Conservation (phyloP, 2,113 vertebrate species). For the Oryzias javanicus region DNA sequence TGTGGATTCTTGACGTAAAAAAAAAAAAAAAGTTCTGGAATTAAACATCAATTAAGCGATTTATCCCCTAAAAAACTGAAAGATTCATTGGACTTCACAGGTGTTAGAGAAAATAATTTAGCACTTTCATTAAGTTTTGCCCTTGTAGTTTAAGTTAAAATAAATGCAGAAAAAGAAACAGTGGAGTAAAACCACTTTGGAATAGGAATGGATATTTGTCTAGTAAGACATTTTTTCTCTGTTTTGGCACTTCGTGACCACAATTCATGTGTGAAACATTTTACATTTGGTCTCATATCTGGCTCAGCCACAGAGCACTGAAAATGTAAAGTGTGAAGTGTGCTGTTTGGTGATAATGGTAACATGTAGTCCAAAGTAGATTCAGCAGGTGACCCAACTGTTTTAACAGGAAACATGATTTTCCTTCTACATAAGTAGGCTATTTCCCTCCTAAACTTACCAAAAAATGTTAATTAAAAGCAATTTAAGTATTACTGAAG, state of each 20-base stretch:
- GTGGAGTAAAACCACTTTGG: background rate
- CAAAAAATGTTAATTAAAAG: no score
- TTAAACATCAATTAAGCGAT: constrained; percentile 61
- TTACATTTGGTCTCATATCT: constrained; percentile 1
- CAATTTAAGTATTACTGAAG: no score
- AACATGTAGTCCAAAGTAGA: constrained; percentile 14
- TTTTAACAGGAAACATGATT: background rate
- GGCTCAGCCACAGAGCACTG: constrained; percentile 9
- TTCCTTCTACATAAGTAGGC: background rate
- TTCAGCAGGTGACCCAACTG: constrained; percentile 1
- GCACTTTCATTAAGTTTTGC: constrained; percentile 20
- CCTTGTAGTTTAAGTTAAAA: constrained; percentile 10
- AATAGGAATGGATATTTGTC: constrained; percentile 5
- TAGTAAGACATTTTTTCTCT: constrained; percentile 8
- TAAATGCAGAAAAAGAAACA: constrained; percentile 4
- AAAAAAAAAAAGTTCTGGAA: constrained; percentile 60
- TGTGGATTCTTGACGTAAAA: constrained; percentile 58
- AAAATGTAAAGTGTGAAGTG: constrained; percentile 21
- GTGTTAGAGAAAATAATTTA: constrained; percentile 41
- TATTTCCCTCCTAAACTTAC: no score
- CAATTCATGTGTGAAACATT: background rate
- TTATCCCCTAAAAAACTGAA: constrained; percentile 54
- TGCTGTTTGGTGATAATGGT: constrained; percentile 29
- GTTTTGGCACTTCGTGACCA: background rate
- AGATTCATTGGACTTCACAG: constrained; percentile 56